Base-by-base conservation (phyloP, 1,140 invertebrate genomes). In the Eueides isabella region DNA sequence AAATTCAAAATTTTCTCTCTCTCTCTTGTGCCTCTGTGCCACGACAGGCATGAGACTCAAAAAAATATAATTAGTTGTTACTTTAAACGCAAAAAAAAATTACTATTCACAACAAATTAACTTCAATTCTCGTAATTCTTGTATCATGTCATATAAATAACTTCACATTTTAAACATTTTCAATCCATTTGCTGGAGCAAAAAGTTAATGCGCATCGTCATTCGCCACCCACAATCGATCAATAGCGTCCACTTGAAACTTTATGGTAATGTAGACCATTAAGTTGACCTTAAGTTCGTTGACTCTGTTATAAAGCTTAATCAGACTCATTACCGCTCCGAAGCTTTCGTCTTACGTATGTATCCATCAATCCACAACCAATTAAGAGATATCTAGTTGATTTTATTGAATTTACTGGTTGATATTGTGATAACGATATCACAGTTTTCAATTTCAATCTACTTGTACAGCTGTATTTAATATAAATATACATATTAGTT, bases 161-260 rank as follows among this genome's bases (percentile, higher is more conserved):
- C 48, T 11, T 26, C 9, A 55, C 9, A 55, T 23, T 55, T 84
- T 84, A 55, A 55, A 55, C 80, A 75, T 77, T 76, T 48, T 73
- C 67, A 44, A 55, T 75, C 72, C 72, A 73, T 72, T 73, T 76
- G 61, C 75, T 67, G 11, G 23, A 38, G 67, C 61, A 55, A 55
- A 55, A 31, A 28, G 23, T 75, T 75, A 78, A 78, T 78, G 73
- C 29, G 69, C 26, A 48, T 30, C 41, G 19, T 12, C n/a, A 55
- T 55, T 19, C 44, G 44, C 44, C 48, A 55, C 48, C 48, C 48
- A 55, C 48, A 19, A 55, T 55, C 48, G 19, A 55, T 55, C 19
- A 55, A 55, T 19, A 23, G 48, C 48, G 2, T 26, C 9, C 48
- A 48, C 66, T 48, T 28, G 48, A 55, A 31, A 16, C 41, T 16